phyloP scores from a whole-genome alignment of 2,797 vertebrate species.

The Hippoglossus hippoglossus region DNA sequence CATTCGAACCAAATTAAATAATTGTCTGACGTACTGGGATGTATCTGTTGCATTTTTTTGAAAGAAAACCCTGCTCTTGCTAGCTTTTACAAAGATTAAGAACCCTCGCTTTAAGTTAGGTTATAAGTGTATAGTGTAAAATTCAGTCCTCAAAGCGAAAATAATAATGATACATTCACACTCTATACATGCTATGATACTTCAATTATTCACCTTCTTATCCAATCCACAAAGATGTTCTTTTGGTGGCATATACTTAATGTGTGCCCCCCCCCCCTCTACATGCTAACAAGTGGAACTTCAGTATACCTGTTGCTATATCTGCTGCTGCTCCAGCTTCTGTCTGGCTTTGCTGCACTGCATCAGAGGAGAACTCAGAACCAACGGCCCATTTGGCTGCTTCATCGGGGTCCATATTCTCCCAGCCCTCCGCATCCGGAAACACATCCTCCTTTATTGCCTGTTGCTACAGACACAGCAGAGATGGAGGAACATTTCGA shows the following conservation, averaged over 20 bases:
- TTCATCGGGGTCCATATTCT: constrained; percentile 77
- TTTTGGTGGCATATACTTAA: background rate
- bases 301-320: constrained; percentile 52
- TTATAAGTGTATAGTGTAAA: no score
- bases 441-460: constrained; percentile 76
- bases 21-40: no score
- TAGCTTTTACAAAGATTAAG: no score
- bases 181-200: background rate
- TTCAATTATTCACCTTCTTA: background rate
- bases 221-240: background rate
- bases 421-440: constrained; percentile 79
- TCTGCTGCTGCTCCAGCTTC: constrained; percentile 34
- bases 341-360: constrained; percentile 41
- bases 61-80: no score
- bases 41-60: no score
- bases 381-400: constrained; percentile 77
- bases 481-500: background rate
- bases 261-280: background rate
- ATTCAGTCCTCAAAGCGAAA: no score
- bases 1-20: no score
- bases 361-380: constrained; percentile 67
- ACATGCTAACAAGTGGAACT: background rate
- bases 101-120: no score
- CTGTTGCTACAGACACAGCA: constrained; percentile 47
- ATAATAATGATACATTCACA: background rate